Conservation (phyloP, 2,113 vertebrate genomes). For the Cebidichthys violaceus region DNA sequence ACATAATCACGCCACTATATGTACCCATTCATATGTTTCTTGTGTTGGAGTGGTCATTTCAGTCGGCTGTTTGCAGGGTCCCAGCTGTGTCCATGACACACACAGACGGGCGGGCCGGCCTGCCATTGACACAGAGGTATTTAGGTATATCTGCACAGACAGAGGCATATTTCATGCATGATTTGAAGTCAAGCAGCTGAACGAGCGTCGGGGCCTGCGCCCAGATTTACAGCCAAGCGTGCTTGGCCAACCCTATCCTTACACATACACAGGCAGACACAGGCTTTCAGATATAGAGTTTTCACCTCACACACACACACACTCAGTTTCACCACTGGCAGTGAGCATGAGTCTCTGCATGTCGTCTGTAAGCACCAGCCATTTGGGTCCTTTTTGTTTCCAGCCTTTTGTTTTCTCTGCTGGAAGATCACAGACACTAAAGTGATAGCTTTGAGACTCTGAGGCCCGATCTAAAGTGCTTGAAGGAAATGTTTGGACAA, state of each 20-base stretch:
- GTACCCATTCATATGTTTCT: not conserved
- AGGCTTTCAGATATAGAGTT: not conserved
- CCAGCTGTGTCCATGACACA: constrained; percentile 18
- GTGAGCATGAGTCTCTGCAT: constrained; percentile 24
- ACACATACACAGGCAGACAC: constrained; percentile 18
- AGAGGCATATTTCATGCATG: constrained; percentile 66
- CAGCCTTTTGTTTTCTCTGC: constrained; percentile 55
- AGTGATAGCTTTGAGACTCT: constrained; percentile 62
- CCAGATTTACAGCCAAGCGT: constrained; percentile 47
- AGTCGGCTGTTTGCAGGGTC: constrained; percentile 6
- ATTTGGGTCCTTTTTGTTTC: constrained; percentile 51
- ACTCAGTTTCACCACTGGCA: constrained; percentile 13
- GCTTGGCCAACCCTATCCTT: constrained; percentile 32
- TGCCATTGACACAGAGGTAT: constrained; percentile 35
- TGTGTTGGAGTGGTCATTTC: constrained; percentile 2
- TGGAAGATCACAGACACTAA: constrained; percentile 54
- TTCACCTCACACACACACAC: constrained; percentile 9
- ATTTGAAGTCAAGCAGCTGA: constrained; percentile 67
- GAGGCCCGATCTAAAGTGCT: constrained; percentile 41
- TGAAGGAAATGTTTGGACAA: constrained; percentile 58
- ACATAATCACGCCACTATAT: not conserved
- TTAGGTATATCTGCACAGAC: constrained; percentile 45
- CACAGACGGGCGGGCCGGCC: not conserved
- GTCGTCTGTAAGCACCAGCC: constrained; percentile 37
- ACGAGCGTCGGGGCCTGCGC: constrained; percentile 21